These are phyloP conservation scores for Toxonevra muliebris DNA, from an alignment of 2,888 invertebrate genomes.

Conservation along the genomic window DNA sequence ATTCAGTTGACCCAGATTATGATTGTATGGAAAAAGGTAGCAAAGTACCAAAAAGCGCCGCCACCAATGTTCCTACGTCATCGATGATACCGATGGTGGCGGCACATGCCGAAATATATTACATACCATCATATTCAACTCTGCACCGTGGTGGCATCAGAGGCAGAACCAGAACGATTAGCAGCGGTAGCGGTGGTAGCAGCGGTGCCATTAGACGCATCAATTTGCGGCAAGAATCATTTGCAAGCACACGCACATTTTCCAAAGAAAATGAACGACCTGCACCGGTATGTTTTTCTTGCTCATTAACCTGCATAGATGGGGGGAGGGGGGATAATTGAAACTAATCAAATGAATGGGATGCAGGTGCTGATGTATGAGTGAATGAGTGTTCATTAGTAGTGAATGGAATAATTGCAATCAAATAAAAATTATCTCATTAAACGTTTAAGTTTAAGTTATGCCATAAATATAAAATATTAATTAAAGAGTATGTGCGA, in stretches of 20 bases:
- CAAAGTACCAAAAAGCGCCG: not conserved
- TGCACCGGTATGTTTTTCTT: constrained; percentile 45
- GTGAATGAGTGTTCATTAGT: too few relatives aligned
- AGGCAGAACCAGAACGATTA: not conserved
- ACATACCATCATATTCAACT: too few relatives aligned
- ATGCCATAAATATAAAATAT: too few relatives aligned
- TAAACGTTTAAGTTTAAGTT: too few relatives aligned
- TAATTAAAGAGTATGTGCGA: too few relatives aligned
- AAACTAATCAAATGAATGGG: too few relatives aligned
- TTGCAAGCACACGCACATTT: constrained; percentile 50
- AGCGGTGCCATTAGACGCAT: constrained; percentile 47
- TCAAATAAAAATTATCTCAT: too few relatives aligned
- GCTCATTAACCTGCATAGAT: not conserved
- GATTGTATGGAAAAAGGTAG: constrained; percentile 10
- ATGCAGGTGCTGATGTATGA: too few relatives aligned
- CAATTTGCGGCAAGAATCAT: constrained; percentile 49
- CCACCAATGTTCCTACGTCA: not conserved
- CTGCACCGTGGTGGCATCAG: too few relatives aligned
- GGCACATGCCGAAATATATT: too few relatives aligned
- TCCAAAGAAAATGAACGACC: constrained; percentile 48
- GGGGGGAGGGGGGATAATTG: not conserved
- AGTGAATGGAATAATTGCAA: too few relatives aligned
- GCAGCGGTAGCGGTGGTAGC: constrained; percentile 31
- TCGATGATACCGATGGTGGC: too few relatives aligned
- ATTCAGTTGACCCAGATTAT: constrained; percentile 4